Evolutionary conservation across 2,113 vertebrate species (phyloP).

Genomic region (Chascanopsetta lugubris): DNA sequence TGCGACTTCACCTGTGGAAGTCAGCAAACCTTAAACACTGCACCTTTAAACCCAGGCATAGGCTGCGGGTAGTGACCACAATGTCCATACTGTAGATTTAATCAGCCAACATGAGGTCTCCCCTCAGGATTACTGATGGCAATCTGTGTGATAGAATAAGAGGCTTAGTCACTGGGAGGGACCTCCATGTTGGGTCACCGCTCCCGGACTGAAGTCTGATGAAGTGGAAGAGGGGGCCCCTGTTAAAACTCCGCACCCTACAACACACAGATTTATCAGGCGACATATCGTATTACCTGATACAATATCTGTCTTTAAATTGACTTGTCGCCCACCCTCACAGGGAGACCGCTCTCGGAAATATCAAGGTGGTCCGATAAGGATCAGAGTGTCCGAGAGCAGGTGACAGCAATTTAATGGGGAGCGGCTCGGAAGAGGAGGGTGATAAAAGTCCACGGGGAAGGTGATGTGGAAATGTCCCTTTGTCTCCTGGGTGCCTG

Average conservation of each 20-base stretch:
- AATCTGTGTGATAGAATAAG: slow-evolving; percentile 9
- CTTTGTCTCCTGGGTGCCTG: not conserved
- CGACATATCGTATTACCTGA: not conserved
- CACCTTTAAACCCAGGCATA: too few relatives aligned
- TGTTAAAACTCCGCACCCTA: not conserved
- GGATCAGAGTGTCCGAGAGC: slow-evolving; percentile 12
- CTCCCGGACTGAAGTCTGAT: not conserved
- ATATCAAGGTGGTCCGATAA: slow-evolving; percentile 20
- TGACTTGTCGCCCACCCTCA: not conserved
- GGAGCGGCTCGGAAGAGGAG: not conserved
- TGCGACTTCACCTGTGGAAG: too few relatives aligned
- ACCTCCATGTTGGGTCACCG: not conserved
- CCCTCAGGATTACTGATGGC: not conserved
- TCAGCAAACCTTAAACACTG: too few relatives aligned
- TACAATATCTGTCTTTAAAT: slow-evolving; percentile 5
- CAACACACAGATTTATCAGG: slow-evolving; percentile 10
- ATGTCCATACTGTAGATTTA: slow-evolving; percentile 8
- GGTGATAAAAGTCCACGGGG: slow-evolving; percentile 1
- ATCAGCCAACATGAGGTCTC: not conserved
- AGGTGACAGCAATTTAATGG: slow-evolving; percentile 6
- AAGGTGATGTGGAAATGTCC: slow-evolving; percentile 19
- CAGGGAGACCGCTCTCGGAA: not conserved
- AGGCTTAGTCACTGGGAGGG: not conserved
- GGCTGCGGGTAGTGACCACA: not conserved
- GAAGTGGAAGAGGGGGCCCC: not conserved